Base-by-base conservation (phyloP, 2,113 vertebrate genomes). In the Gambusia holbrooki region DNA sequence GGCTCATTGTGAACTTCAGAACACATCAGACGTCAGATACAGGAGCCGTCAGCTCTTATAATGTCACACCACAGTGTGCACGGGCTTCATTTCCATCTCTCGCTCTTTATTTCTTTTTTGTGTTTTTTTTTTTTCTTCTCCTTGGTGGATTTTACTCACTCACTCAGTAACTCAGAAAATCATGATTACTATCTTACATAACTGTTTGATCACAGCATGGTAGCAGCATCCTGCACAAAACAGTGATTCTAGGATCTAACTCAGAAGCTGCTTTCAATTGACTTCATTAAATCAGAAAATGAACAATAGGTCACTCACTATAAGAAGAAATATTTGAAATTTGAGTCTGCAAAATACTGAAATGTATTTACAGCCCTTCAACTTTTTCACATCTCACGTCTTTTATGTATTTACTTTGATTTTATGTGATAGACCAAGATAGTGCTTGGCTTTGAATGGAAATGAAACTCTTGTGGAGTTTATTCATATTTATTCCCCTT, bases 1-100 rank as follows among this genome's bases (percentile, higher is more conserved):
- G 92, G 93, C 93, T 94, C 91, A 91, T 93, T 92, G 92, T 93
- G 93, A 94, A 94, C 93, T 93, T 94, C 93, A 94, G 89, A 92
- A 94, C 90, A 86, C 90, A 94, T 94, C 89, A 92, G 92, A 91
- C 88, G 87, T 94, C 93, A 95, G 90, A 91, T 87, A 81, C 90
- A 89, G 86, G 84, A 81, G 73, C 93, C 87, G 91, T 95, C 94
- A 90, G 82, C 74, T 93, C 88, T 69, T 78, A 93, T 95, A 90
- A 93, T 73, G 86, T 94, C 93, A 93, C 74, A 77, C 73, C 76
- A 62, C 28, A 33, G 86, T 37, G 76, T 67, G 81, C 71, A 79
- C 77, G 66, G 71, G 79, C 78, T 77, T 71, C 72, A 37, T 85
- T 88, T 82, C 83, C 54, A 73, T 88, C 66, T 66, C 76, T 76